Conservation (phyloP, 2,888 invertebrate species). For the Hypercompe scribonia region DNA sequence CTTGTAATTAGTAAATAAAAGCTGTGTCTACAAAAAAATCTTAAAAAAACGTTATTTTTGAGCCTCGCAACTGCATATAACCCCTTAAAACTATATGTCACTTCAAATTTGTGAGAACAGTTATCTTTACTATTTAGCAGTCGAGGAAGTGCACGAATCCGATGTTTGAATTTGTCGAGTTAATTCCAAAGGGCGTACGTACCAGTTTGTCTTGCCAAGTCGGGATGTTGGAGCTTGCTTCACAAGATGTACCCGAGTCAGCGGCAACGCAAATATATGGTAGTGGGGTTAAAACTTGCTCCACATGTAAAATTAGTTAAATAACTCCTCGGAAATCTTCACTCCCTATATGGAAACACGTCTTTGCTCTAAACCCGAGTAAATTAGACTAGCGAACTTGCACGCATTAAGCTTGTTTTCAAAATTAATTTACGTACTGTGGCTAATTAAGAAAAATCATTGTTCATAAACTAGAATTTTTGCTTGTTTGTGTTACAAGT, state of each 20-base stretch:
- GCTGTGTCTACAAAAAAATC: too few relatives aligned
- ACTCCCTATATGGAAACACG: constrained; percentile 76
- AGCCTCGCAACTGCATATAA: too few relatives aligned
- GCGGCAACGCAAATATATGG: constrained; percentile 74
- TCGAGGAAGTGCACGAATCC: constrained; percentile 52
- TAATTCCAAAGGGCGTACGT: constrained; percentile 66
- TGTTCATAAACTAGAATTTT: constrained; percentile 61
- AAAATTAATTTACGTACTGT: constrained; percentile 77
- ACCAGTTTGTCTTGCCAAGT: constrained; percentile 52
- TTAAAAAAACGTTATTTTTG: too few relatives aligned
- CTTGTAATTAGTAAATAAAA: too few relatives aligned
- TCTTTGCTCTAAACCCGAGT: constrained; percentile 81
- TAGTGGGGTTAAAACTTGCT: constrained; percentile 77
- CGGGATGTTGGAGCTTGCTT: constrained; percentile 54
- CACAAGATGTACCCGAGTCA: constrained; percentile 56
- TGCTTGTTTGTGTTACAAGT: constrained; percentile 51
- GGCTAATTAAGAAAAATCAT: constrained; percentile 74
- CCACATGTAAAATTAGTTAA: constrained; percentile 82
- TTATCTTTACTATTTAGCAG: constrained; percentile 50
- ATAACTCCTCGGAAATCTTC: constrained; percentile 76
- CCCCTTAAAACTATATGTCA: constrained; percentile 43
- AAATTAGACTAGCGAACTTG: constrained; percentile 75
- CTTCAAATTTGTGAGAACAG: constrained; percentile 49
- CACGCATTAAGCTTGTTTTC: constrained; percentile 71
- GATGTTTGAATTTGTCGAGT: constrained; percentile 71